Conservation (phyloP, 2,797 vertebrate species). For the Sylvia borin region DNA sequence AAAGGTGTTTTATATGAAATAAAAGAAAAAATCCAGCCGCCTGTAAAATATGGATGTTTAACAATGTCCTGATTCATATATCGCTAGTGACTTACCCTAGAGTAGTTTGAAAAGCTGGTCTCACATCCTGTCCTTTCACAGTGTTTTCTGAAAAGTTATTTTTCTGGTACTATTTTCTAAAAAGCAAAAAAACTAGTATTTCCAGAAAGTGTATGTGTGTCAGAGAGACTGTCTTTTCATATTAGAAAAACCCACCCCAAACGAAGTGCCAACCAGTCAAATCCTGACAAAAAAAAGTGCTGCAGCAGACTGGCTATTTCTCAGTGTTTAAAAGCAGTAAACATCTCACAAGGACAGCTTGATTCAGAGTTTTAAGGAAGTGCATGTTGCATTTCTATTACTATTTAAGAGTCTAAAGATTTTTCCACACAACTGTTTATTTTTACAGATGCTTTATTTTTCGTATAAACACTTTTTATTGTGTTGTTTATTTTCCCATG, state of each 20-base stretch:
- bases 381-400: neutral
- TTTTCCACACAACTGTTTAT: neutral
- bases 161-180: neutral
- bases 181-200: neutral
- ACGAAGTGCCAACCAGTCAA: neutral
- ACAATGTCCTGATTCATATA: neutral
- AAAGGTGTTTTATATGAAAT: neutral
- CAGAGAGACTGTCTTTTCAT: neutral
- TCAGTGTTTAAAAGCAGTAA: neutral
- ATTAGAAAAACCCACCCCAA: neutral
- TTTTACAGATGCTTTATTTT: neutral
- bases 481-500: neutral
- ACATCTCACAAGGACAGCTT: neutral
- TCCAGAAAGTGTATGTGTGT: neutral
- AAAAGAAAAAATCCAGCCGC: accelerated
- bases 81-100: neutral
- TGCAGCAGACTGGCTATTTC: neutral
- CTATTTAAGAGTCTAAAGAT: neutral
- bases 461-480: neutral
- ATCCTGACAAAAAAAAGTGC: neutral
- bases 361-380: neutral
- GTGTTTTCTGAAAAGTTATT: neutral
- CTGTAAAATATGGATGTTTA: neutral
- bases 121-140: neutral
- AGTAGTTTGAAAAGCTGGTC: neutral